Evolutionary conservation across 1,140 invertebrate species (phyloP).

Genomic region (Yoshiicerus persimilis): DNA sequence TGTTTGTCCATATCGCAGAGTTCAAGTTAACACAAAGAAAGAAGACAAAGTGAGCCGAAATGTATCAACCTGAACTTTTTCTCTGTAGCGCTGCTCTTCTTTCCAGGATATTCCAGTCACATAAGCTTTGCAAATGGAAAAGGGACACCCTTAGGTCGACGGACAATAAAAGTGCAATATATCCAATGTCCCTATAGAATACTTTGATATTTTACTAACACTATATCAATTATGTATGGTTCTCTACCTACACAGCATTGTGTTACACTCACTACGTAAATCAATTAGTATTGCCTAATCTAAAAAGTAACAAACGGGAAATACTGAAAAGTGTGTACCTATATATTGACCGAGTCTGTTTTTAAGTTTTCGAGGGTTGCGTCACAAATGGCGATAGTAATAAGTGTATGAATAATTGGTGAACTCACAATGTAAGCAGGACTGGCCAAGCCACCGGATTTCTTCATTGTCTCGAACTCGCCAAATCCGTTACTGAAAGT

Average conservation of each 20-base stretch:
- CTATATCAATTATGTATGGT: too few species aligned
- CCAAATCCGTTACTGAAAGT: conserved; percentile 54
- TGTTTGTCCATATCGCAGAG: not conserved
- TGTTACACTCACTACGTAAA: too few species aligned
- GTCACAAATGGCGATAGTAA: too few species aligned
- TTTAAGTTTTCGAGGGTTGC: not conserved
- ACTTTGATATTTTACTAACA: too few species aligned
- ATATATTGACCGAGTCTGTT: not conserved
- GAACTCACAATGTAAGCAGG: conserved; percentile 16
- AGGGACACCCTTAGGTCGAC: not conserved
- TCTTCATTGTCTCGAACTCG: conserved; percentile 55
- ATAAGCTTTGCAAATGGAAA: not conserved
- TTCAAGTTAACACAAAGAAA: not conserved
- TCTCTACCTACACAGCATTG: too few species aligned
- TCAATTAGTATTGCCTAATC: too few species aligned
- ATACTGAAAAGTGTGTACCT: too few species aligned
- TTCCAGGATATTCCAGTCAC: not conserved
- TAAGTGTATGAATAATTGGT: not conserved
- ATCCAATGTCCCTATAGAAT: too few species aligned
- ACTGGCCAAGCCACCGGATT: not conserved
- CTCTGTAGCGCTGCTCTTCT: not conserved
- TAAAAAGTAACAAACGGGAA: too few species aligned
- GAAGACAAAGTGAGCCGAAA: not conserved
- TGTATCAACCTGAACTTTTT: not conserved
- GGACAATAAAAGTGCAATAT: not conserved